Base-by-base conservation (phyloP, 2,797 vertebrate genomes). In the Dicrostonyx torquatus region DNA sequence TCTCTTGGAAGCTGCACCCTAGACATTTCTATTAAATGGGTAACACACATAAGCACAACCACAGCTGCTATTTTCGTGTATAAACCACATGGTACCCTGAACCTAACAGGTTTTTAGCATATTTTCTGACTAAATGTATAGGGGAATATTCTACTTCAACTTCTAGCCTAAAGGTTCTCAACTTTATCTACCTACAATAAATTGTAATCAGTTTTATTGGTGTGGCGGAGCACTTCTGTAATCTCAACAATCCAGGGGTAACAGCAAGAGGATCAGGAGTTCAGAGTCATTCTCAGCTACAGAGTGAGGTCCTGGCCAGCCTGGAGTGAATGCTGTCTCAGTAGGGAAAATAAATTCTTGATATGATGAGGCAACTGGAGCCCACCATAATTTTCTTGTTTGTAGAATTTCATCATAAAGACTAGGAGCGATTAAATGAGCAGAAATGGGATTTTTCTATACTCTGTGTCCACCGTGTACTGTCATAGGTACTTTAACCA, bases 21-120 rank as follows among this genome's bases (percentile, higher is more conserved):
- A 53, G 58, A 45, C 26, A n/a, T 89, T 82, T 86, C 29, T 96
- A 53, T 85, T 78, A 93, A 89, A 50, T 73, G 48, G 26, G 22
- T 86, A 62, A 64, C 43, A 12, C 60, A 77, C 66, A 14, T 83
- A n/a, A 12, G 2, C 29, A 78, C n/a, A 93, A 6, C 78, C 20
- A 68, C 34, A 68, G 13, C 29, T 73, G 22, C 15, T 90, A 17
- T 85, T 79, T 75, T 60, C 80, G n/a, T 40, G n/a, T 55, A 43
- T 64, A 75, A 43, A 50, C 14, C 45, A 50, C 40, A 55, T 31
- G 5, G 60, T 18, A 62, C 45, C 29, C 90, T 92, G 80, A 89
- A 93, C 53, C 50, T 60, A 72, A 66, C 9, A 58, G 48, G 45
- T 55, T 22, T 72, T 95, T 18, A n/a, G 43, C 45, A 77, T 53